A percentile compares a stretch with the other conserved stretches of the same genome.
These are phyloP conservation scores for Papilio protenor DNA, from an alignment of 2,888 invertebrate species.

Conservation along the genomic window DNA sequence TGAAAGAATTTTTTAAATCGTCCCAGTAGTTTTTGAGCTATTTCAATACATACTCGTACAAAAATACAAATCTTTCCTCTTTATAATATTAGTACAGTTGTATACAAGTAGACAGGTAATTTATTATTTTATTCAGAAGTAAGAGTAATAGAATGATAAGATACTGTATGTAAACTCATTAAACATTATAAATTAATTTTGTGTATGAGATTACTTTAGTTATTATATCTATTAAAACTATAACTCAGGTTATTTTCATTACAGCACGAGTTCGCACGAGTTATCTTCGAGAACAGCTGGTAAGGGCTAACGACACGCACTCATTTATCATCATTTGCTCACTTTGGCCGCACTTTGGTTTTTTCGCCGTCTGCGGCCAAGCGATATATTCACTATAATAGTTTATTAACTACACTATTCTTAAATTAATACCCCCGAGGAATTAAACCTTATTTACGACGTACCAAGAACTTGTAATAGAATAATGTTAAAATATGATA, in stretches of 20 bases:
- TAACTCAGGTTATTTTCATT: neutral
- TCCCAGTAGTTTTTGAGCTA: too few relatives aligned
- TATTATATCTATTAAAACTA: too few relatives aligned
- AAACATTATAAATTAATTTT: too few relatives aligned
- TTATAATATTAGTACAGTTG: too few relatives aligned
- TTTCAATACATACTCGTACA: too few relatives aligned
- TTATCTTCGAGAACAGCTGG: slow-evolving; percentile 48
- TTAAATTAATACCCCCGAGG: slow-evolving; percentile 34
- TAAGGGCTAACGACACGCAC: slow-evolving; percentile 54
- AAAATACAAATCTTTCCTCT: too few relatives aligned
- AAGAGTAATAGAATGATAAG: too few relatives aligned
- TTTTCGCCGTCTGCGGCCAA: slow-evolving; percentile 58
- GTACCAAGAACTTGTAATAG: slow-evolving; percentile 11
- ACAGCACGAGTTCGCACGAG: neutral
- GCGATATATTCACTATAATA: slow-evolving; percentile 66
- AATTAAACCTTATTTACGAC: slow-evolving; percentile 35
- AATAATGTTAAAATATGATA: slow-evolving; percentile 8
- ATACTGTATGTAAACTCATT: too few relatives aligned
- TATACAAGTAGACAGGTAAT: neutral
- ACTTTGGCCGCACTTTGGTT: slow-evolving; percentile 69
- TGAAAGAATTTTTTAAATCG: too few relatives aligned
- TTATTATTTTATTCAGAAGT: neutral
- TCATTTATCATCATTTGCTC: slow-evolving; percentile 75
- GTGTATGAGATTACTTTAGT: neutral
- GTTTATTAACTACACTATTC: slow-evolving; percentile 52